Conservation (phyloP, 2,113 vertebrate species). For the Megalops atlanticus region DNA sequence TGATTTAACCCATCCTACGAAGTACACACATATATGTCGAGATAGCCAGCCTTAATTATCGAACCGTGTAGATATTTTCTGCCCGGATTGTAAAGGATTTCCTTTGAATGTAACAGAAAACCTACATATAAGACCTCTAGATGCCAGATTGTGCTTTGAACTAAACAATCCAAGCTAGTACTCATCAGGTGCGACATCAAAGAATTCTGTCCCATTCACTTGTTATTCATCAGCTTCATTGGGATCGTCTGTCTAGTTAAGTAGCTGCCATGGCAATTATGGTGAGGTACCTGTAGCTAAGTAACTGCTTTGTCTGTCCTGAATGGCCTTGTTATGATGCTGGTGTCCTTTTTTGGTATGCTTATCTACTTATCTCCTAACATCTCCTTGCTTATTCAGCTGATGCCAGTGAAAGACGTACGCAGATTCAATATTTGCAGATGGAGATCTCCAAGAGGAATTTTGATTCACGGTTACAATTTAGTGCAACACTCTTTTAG, state of each 20-base stretch:
- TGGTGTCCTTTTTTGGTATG: neutral
- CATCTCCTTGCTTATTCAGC: neutral
- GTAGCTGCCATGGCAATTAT: conserved; percentile 32
- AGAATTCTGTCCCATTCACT: neutral
- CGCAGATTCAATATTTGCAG: neutral
- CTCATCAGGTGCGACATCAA: neutral
- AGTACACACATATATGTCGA: neutral
- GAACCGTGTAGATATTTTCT: neutral
- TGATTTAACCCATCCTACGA: neutral
- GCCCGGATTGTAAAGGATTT: neutral
- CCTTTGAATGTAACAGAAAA: neutral
- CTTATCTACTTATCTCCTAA: neutral
- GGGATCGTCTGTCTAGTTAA: neutral
- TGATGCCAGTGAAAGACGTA: neutral
- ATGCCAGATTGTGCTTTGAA: neutral
- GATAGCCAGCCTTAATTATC: neutral
- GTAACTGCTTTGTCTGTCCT: neutral
- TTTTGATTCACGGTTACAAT: neutral
- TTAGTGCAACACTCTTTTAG: neutral
- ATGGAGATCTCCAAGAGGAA: neutral
- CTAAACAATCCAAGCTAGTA: neutral
- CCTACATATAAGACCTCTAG: neutral
- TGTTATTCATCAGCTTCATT: neutral
- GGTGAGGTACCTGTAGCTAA: neutral
- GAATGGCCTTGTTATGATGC: conserved; percentile 11